Evolutionary conservation across 1,140 invertebrate genomes (phyloP).

Genomic region (Halictus rubicundus): DNA sequence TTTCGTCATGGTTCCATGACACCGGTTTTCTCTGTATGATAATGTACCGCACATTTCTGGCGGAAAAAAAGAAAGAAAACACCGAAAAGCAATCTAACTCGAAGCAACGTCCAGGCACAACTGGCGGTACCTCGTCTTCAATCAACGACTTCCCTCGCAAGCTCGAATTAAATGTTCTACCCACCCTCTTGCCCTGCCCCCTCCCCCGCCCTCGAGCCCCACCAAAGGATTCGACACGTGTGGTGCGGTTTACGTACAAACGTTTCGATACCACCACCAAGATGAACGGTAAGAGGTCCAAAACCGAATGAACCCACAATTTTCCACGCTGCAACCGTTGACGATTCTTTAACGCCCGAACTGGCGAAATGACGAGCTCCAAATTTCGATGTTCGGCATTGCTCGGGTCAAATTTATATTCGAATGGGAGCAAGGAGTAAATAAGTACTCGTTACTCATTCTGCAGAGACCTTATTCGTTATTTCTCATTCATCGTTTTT

Average conservation of each 20-base stretch:
- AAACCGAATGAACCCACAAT: conserved; percentile 6
- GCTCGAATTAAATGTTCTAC: conserved; percentile 66
- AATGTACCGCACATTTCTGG: not conserved
- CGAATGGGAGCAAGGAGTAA: too few species aligned
- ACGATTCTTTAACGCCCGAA: too few species aligned
- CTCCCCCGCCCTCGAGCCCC: conserved; percentile 27
- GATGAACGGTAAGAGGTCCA: conserved; percentile 19
- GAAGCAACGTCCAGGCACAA: conserved; percentile 44
- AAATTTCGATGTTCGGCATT: too few species aligned
- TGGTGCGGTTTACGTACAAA: conserved; percentile 16
- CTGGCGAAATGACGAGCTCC: too few species aligned
- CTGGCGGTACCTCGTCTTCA: conserved; percentile 61
- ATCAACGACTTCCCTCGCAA: conserved; percentile 68
- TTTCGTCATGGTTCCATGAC: not conserved
- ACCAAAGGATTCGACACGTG: conserved; percentile 50
- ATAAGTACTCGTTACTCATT: too few species aligned
- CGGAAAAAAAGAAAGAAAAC: not conserved
- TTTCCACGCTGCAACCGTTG: not conserved
- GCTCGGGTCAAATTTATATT: too few species aligned
- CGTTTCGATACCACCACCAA: conserved; percentile 22
- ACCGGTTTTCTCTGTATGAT: not conserved
- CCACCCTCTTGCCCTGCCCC: conserved; percentile 56
- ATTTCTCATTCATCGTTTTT: too few species aligned
- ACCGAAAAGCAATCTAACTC: conserved; percentile 22
- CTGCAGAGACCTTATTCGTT: too few species aligned